Conservation (phyloP, 2,113 vertebrate genomes). For the Calypte anna region DNA sequence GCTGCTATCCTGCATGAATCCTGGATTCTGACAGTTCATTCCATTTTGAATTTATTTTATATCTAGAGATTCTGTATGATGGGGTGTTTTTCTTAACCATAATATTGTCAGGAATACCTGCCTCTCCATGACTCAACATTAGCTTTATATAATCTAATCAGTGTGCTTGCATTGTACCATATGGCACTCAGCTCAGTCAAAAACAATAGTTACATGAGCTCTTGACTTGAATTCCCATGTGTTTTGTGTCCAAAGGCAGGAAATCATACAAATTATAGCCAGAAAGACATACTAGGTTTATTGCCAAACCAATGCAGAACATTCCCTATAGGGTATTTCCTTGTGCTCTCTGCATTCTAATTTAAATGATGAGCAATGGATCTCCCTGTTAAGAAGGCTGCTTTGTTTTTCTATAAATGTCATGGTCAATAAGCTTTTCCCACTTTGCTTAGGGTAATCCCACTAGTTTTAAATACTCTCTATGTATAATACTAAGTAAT, state of each 20-base stretch:
- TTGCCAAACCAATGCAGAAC: not conserved
- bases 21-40: not conserved
- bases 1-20: not conserved
- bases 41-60: not conserved
- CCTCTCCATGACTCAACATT: not conserved
- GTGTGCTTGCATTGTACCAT: not conserved
- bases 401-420: not conserved
- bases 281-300: slow-evolving; percentile 3
- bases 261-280: slow-evolving; percentile 27
- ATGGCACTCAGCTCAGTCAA: not conserved
- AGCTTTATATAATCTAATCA: not conserved
- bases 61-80: not conserved
- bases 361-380: slow-evolving; percentile 4
- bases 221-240: not conserved
- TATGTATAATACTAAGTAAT: not conserved
- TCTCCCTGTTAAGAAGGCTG: not conserved
- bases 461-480: not conserved
- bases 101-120: not conserved
- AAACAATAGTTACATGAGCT: not conserved
- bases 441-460: not conserved
- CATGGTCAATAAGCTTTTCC: not conserved
- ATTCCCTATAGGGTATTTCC: not conserved
- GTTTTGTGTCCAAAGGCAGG: not conserved
- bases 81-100: not conserved
- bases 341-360: slow-evolving; percentile 22